Base-by-base conservation (phyloP, 2,888 invertebrate genomes). In the Uropetala carovei region DNA sequence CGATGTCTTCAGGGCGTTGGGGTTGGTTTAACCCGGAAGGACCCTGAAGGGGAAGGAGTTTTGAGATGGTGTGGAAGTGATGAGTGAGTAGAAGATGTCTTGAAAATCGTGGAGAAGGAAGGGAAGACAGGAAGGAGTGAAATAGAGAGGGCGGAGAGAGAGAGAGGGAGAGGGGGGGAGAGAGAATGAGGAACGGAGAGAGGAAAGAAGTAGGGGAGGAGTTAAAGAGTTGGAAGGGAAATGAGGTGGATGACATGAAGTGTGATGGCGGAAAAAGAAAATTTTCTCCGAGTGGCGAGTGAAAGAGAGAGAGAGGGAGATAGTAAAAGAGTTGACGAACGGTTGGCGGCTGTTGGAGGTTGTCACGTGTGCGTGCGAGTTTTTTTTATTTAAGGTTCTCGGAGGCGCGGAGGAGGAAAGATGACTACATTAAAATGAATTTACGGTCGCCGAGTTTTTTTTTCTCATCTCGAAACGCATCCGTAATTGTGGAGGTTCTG, bases 191-290 rank as follows among this genome's bases (percentile, higher is more conserved):
- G 14, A 5, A 56, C n/a, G 56, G 57, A 57, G n/a, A 57, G n/a
- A 8, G 82, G 83, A 30, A 56, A 43, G 7, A 9, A 14, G 58
- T n/a, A 2, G 5, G 22, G 22, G n/a, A 14, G 58, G 18, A 14
- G n/a, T 18, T 14, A 43, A 43, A 27, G 14, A 14, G 82, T 13
- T n/a, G 85, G 30, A 30, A 68, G 64, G 89, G 89, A 64, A 89
- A 89, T 64, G 89, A 89, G 89, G 89, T 64, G 89, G 89, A n/a
- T 64, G 89, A 68, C 68, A 68, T n/a, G 89, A 56, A 18, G 86
- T 27, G 89, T 86, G 86, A 86, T 43, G 89, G 89, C 18, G 89
- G 64, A 43, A 43, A 89, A 43, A 68, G 64, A 64, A 68, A 89
- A 89, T 89, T 89, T 22, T 89, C 89, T 27, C 64, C 43, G 89